phyloP scores from a whole-genome alignment of 2,113 vertebrate species.

The Gambusia holbrooki region DNA sequence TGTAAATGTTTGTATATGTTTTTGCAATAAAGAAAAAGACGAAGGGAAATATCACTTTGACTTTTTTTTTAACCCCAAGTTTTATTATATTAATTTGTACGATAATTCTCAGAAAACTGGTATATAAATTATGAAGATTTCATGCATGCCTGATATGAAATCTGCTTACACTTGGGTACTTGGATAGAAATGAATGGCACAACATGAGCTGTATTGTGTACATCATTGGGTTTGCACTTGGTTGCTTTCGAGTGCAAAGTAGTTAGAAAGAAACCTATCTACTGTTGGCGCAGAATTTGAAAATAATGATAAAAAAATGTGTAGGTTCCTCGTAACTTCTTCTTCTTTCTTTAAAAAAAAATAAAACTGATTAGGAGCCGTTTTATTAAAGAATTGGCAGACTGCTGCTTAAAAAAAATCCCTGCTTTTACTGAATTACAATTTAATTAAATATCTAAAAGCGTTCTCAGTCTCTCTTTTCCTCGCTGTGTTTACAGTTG shows the following conservation, averaged over 20 bases:
- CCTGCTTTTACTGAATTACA: conserved; percentile 12
- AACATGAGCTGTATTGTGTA: too few relatives aligned
- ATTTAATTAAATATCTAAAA: conserved; percentile 42
- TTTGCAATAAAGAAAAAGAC: conserved; percentile 96
- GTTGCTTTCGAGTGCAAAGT: too few relatives aligned
- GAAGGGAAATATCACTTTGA: conserved; percentile 43
- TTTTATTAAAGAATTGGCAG: not conserved
- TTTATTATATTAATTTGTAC: not conserved
- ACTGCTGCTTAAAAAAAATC: not conserved
- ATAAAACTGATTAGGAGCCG: not conserved
- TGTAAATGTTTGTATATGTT: conserved; percentile 98
- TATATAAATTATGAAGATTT: not conserved
- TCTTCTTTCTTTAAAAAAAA: not conserved
- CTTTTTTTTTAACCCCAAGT: not conserved
- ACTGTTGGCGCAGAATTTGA: too few relatives aligned
- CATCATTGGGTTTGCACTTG: too few relatives aligned
- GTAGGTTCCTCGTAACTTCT: not conserved
- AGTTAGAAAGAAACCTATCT: not conserved
- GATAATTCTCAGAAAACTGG: not conserved
- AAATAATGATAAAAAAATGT: not conserved
- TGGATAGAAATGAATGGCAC: too few relatives aligned
- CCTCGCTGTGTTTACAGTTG: conserved; percentile 44
- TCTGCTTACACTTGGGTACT: not conserved
- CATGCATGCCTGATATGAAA: conserved; percentile 4
- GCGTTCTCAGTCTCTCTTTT: conserved; percentile 29